Evolutionary conservation across 2,113 vertebrate genomes (phyloP).

Genomic region (Pangasianodon gigas): DNA sequence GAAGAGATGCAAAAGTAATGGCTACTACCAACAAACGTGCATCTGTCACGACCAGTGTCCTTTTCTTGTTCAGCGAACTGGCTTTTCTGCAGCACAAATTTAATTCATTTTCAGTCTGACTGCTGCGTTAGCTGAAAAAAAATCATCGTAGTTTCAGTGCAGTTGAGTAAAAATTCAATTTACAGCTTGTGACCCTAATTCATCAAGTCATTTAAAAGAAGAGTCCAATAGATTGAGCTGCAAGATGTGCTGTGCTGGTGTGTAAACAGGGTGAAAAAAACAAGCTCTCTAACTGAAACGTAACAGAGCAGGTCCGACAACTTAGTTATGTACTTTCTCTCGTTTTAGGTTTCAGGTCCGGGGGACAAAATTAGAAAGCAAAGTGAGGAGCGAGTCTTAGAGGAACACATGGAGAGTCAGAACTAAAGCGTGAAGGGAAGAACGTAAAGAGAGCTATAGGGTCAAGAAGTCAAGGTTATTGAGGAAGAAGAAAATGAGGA

Average conservation of each 20-base stretch:
- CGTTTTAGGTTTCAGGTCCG: slow-evolving; percentile 16
- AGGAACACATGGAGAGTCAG: not conserved
- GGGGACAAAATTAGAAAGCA: slow-evolving; percentile 8
- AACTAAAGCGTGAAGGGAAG: not conserved
- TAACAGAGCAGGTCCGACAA: not conserved
- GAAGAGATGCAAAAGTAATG: too few species aligned
- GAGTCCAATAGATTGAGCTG: not conserved
- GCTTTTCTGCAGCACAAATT: too few species aligned
- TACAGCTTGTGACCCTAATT: not conserved
- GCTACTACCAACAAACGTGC: too few species aligned
- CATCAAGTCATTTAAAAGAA: not conserved
- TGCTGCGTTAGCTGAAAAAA: too few species aligned
- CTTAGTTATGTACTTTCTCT: not conserved
- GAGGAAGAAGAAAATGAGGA: not conserved
- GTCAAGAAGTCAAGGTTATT: not conserved
- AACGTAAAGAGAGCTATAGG: not conserved
- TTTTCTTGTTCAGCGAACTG: too few species aligned
- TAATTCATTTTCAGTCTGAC: too few species aligned
- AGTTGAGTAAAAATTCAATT: too few species aligned
- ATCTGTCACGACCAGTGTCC: too few species aligned
- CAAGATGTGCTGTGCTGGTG: not conserved
- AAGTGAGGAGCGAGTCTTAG: not conserved
- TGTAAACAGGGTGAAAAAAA: slow-evolving; percentile 9
- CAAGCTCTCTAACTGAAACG: not conserved
- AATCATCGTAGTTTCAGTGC: too few species aligned